A percentile compares a stretch with the other conserved stretches of the same genome.
phyloP scores from a whole-genome alignment of 2,113 vertebrate species.

The Saguinus midas region DNA sequence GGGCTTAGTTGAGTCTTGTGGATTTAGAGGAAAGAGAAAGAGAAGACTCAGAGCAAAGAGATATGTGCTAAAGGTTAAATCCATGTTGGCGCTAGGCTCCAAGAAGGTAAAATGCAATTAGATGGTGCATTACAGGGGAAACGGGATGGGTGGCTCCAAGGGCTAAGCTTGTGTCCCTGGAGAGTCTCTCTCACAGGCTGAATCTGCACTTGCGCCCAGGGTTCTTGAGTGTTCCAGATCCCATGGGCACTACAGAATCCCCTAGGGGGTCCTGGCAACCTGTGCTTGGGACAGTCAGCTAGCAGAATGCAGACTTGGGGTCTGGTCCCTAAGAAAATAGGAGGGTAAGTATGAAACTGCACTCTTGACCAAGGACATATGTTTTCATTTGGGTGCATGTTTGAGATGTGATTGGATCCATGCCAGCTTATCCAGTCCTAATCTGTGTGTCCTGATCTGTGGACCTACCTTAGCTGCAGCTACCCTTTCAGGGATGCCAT shows the following conservation, averaged over 20 bases:
- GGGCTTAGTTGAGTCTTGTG: too few species aligned
- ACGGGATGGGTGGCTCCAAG: neutral
- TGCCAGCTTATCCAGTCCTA: neutral
- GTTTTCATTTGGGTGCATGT: neutral
- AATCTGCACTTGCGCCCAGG: neutral
- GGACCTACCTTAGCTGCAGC: too few species aligned
- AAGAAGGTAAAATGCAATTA: neutral
- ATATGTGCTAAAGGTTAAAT: neutral
- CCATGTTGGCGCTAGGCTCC: neutral
- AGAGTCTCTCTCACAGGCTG: neutral
- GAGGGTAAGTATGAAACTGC: neutral
- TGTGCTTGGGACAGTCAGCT: neutral
- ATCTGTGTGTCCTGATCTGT: neutral
- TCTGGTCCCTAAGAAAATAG: neutral
- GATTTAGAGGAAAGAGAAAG: neutral
- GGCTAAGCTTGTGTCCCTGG: neutral
- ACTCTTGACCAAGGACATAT: neutral
- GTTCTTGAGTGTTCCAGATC: neutral
- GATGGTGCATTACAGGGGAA: fast-evolving
- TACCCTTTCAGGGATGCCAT: too few species aligned
- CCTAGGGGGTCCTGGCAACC: neutral
- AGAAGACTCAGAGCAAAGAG: neutral
- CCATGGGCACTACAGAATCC: neutral
- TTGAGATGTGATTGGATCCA: neutral
- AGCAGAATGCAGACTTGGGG: neutral